phyloP scores from a whole-genome alignment of 2,888 invertebrate genomes.

The Pinctada fucata region DNA sequence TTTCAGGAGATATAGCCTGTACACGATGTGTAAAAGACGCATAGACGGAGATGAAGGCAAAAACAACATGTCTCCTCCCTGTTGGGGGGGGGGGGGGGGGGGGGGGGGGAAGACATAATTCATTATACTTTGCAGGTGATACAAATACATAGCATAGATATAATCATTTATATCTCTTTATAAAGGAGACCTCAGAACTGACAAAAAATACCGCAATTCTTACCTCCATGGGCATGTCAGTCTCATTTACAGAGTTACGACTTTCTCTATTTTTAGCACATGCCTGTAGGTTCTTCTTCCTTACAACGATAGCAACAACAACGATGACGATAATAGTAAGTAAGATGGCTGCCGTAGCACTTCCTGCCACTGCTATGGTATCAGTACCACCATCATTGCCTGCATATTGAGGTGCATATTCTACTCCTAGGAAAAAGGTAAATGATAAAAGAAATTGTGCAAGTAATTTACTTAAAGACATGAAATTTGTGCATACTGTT shows the following conservation, averaged over 20 bases:
- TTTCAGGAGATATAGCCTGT: too few species aligned
- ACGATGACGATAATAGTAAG: constrained; percentile 18
- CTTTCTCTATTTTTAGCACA: constrained; percentile 25
- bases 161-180: too few species aligned
- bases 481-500: too few species aligned
- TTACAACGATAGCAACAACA: constrained; percentile 23
- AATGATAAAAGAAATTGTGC: background rate
- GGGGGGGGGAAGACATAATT: too few species aligned
- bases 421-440: background rate
- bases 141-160: too few species aligned
- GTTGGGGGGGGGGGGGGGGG: too few species aligned
- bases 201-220: background rate
- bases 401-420: background rate
- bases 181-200: too few species aligned
- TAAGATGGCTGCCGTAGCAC: constrained; percentile 25
- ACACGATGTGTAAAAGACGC: too few species aligned
- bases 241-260: background rate
- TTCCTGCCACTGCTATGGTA: constrained; percentile 26
- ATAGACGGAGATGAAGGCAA: too few species aligned
- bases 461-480: background rate
- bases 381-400: background rate
- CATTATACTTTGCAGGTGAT: too few species aligned
- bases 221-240: constrained; percentile 21
- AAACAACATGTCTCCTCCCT: too few species aligned
- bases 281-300: background rate